Evolutionary conservation across 2,113 vertebrate genomes (phyloP), one percentile per base, ranked within the genome.

Genomic region (Eptesicus fuscus): DNA sequence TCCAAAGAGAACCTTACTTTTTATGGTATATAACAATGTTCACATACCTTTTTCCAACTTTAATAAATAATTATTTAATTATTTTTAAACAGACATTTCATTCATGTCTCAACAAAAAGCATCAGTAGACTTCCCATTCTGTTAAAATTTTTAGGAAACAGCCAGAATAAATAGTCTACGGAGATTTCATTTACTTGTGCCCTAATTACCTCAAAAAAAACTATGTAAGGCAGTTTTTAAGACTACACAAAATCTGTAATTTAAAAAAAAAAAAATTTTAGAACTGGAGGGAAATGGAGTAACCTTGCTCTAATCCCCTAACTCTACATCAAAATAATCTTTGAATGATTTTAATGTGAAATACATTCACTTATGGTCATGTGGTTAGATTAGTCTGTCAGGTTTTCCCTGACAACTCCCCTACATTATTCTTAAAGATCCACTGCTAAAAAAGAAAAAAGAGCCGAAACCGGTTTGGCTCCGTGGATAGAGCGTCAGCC

Each of bases 1-100:
- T 44, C 11, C 30, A 11, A 92, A 91, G 6, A 94, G 65, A 92
- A 80, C 23, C 40, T 89, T 83, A 76, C 83, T 76, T 83, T 94
- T 88, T 53, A 93, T 65, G 85, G 73, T 28, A 42, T 9, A 53
- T 30, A 89, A 76, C 32, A 79, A 94, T 84, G 32, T 4, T 91
- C 44, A 94, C 9, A 37, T 42, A 49, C 35, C 71, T 71, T 80
- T 88, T 79, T 23, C 56, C 30, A 79, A 71, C 25, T 74, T 79
- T 79, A 88, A 65, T 47, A 83, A 71, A 51, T 76, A 86, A 79
- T 25, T 74, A 83, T 44, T 83, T 69, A 74, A 85, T 86, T 84
- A 83, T 35, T 69, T 92, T 94, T 74, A 79, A 89, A 67, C 32
- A 84, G 13, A 77, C 42, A 89, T 74, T 85, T 25, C 12, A 76